phyloP scores from a whole-genome alignment of 2,888 invertebrate genomes.

The Lapara coniferarum region DNA sequence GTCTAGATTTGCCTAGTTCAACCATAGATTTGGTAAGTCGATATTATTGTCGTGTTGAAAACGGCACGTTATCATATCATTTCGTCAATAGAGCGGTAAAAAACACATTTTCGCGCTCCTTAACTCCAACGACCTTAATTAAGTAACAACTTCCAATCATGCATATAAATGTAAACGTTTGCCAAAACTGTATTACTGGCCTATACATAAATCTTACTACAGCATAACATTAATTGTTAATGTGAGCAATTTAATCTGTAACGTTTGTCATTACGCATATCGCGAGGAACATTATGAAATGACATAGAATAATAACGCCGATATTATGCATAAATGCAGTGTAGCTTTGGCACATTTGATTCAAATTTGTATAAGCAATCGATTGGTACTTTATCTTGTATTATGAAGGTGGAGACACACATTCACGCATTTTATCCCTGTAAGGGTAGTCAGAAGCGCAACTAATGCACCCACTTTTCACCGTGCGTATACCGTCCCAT shows the following conservation, averaged over 20 bases:
- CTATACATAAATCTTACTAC: slow-evolving; percentile 18
- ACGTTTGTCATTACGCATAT: not conserved
- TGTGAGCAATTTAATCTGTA: not conserved
- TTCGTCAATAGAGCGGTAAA: slow-evolving; percentile 61
- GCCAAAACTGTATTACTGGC: slow-evolving; percentile 43
- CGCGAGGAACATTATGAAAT: not conserved
- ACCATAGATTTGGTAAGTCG: not conserved
- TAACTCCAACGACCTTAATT: slow-evolving; percentile 66
- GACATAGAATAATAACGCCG: no score
- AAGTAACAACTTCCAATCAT: slow-evolving; percentile 62
- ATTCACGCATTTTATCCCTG: no score
- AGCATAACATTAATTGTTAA: slow-evolving; percentile 4
- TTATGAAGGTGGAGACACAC: no score
- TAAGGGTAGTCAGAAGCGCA: no score
- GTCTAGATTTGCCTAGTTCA: not conserved
- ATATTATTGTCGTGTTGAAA: slow-evolving; percentile 41
- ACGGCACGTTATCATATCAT: slow-evolving; percentile 52
- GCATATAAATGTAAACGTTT: slow-evolving; percentile 65
- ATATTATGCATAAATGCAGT: not conserved
- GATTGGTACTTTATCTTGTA: not conserved
- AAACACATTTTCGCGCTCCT: slow-evolving; percentile 61
- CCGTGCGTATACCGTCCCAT: no score
- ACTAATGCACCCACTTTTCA: no score
- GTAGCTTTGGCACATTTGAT: not conserved
- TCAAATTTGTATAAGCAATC: no score